Base-by-base conservation (phyloP, 2,888 invertebrate genomes). In the Drosophila pseudotalamancana region DNA sequence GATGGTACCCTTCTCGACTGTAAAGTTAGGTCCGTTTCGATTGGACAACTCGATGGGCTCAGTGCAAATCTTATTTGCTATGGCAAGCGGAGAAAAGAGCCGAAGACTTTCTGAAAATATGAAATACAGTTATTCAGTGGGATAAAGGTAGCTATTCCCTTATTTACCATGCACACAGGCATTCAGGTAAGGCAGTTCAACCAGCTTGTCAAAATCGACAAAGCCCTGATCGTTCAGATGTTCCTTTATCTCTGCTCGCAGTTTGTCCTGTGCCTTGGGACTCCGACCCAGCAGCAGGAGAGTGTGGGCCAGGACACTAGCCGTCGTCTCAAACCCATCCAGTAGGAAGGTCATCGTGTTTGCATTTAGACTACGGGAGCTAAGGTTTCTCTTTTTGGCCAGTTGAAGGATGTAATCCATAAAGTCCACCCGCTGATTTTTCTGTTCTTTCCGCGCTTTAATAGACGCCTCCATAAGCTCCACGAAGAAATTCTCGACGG, bases 401-500 rank as follows among this genome's bases (percentile, higher is more conserved):
- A 91, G 27, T 37, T 90, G 83, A 1, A 91, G 40, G 0, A 91
- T 76, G 27, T 89, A 90, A 42, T 90, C 88, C 2, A 91, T 59
- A 32, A 90, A 90, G 65, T 91, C 91, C 2, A 66, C 51, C 2
- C 91, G 88, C 12, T 89, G 78, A 1, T 63, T 60, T 25, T 82
- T 60, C 21, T 72, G 49, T 1, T 51, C 66, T 2, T 74, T 69
- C 0, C 91, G 78, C 1, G 84, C 46, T n/a, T 87, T 63, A 5
- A 90, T 53, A 0, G 90, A 88, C 18, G 66, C 69, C 6, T 67
- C 48, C 88, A 89, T 82, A 0, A 91, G 56, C 1, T 69, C 60
- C 0, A 66, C 37, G 14, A 90, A 91, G 43, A 89, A 90, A 0
- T 29, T 8, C 25, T 88, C 97, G 85, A 97, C 97, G 0, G 93